Conservation (phyloP, 1,140 invertebrate species). For the Cotesia chilonis region DNA sequence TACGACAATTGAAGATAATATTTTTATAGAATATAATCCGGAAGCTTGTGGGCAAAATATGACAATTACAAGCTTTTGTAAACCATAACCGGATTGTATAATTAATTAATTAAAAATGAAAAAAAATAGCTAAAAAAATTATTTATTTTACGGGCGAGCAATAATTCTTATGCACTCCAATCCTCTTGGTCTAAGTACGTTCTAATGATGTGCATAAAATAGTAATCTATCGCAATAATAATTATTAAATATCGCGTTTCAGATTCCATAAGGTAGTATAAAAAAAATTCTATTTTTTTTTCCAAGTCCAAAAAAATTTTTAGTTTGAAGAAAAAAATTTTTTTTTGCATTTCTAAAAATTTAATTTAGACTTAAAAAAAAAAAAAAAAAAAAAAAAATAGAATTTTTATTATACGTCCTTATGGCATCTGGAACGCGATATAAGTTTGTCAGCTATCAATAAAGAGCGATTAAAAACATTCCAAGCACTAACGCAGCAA, state of each 20-base stretch:
- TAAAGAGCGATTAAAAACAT: slow-evolving; percentile 35
- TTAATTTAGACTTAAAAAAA: too few species aligned
- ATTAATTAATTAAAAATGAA: neutral
- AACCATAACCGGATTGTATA: neutral
- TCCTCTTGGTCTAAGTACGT: slow-evolving; percentile 48
- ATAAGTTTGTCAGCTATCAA: neutral
- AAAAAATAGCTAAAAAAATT: neutral
- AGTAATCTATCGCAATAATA: neutral
- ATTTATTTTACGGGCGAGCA: slow-evolving; percentile 39
- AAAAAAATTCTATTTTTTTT: too few species aligned
- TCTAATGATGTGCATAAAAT: neutral
- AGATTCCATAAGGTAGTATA: too few species aligned
- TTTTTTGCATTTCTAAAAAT: too few species aligned
- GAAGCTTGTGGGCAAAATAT: slow-evolving; percentile 34
- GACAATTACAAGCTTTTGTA: slow-evolving; percentile 27
- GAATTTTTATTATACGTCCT: too few species aligned
- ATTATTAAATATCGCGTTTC: neutral
- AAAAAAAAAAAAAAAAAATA: too few species aligned
- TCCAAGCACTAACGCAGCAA: slow-evolving; percentile 53
- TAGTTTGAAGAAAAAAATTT: too few species aligned
- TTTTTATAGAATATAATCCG: slow-evolving; percentile 24
- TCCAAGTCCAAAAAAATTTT: too few species aligned
- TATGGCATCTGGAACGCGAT: too few species aligned
- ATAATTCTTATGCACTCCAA: slow-evolving; percentile 52
- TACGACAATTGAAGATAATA: slow-evolving; percentile 29